Conservation (phyloP, 2,888 invertebrate genomes). For the Cerceris ruficornis region DNA sequence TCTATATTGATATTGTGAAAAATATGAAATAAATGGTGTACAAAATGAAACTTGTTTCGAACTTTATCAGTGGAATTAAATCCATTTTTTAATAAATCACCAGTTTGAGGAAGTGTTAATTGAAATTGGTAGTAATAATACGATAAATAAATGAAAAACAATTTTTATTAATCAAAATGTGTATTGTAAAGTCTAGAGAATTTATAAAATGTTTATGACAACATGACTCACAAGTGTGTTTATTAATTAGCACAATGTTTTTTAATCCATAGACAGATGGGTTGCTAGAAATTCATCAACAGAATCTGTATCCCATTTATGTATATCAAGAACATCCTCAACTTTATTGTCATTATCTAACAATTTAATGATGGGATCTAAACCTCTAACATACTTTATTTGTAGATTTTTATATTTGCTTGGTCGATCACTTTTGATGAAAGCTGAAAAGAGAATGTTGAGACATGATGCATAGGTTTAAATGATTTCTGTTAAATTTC, state of each 20-base stretch:
- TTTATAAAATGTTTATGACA: background rate
- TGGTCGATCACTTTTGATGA: slow-evolving; percentile 96
- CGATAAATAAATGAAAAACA: background rate
- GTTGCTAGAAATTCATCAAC: slow-evolving; percentile 97
- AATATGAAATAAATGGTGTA: slow-evolving; percentile 50
- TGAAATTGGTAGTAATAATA: no score
- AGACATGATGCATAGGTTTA: background rate
- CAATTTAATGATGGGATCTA: slow-evolving; percentile 96
- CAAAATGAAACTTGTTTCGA: background rate
- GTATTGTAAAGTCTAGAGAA: no score
- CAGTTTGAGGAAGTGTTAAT: no score
- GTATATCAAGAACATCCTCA: slow-evolving; percentile 95
- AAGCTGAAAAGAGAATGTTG: slow-evolving; percentile 85
- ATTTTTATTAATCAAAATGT: slow-evolving; percentile 34
- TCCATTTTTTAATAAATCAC: background rate
- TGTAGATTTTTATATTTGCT: slow-evolving; percentile 94
- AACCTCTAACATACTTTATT: slow-evolving; percentile 95
- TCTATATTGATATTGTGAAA: slow-evolving; percentile 51
- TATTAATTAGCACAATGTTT: slow-evolving; percentile 5
- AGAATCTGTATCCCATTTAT: slow-evolving; percentile 99
- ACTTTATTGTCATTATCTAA: slow-evolving; percentile 92
- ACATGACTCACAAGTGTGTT: slow-evolving; percentile 11
- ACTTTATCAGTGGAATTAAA: background rate
- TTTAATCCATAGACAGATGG: slow-evolving; percentile 84
- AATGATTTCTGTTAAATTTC: slow-evolving; percentile 7